Evolutionary conservation across 2,888 invertebrate species (phyloP).

Genomic region (Tachina lurida): DNA sequence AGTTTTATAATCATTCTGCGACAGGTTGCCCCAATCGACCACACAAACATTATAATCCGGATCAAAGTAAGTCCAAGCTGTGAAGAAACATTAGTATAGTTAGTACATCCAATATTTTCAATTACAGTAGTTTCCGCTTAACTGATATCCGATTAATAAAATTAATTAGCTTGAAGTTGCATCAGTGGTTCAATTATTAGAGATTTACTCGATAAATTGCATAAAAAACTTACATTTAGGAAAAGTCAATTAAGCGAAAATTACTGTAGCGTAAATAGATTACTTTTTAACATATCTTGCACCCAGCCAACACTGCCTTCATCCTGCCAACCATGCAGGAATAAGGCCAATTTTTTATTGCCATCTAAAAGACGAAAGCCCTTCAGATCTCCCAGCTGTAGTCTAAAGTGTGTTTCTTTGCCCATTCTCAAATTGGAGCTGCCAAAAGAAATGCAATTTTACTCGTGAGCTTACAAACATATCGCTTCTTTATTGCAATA

Average conservation of each 20-base stretch:
- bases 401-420: slow-evolving; percentile 76
- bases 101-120: not conserved
- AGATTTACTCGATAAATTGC: no score
- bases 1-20: slow-evolving; percentile 79
- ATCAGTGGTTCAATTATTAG: no score
- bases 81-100: not conserved
- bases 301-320: slow-evolving; percentile 81
- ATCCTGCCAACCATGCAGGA: slow-evolving; percentile 82
- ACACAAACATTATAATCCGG: slow-evolving; percentile 79
- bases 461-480: no score
- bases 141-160: no score
- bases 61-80: slow-evolving; percentile 80
- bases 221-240: no score
- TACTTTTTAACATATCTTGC: slow-evolving; percentile 78
- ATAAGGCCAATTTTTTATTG: slow-evolving; percentile 78
- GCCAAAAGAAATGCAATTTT: slow-evolving; percentile 1
- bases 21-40: slow-evolving; percentile 81
- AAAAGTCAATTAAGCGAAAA: no score
- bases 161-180: no score
- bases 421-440: slow-evolving; percentile 76
- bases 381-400: slow-evolving; percentile 78
- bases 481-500: no score
- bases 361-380: slow-evolving; percentile 78
- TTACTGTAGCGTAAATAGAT: slow-evolving; percentile 55
- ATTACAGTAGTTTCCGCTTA: no score